phyloP scores from a whole-genome alignment of 2,797 vertebrate genomes.

The Ptychobarbus kaznakovi region DNA sequence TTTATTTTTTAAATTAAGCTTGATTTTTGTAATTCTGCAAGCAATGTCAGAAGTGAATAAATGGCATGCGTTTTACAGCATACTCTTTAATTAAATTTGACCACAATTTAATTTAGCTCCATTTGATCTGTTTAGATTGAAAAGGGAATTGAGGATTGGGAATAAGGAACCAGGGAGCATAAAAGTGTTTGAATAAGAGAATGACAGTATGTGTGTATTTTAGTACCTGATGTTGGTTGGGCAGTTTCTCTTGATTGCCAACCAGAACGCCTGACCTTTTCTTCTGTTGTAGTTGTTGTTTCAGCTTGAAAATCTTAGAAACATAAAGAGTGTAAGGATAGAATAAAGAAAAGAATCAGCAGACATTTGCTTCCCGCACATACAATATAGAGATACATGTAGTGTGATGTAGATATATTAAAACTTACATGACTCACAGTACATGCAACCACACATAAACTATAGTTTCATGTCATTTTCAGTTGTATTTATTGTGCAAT shows the following conservation, averaged over 20 bases:
- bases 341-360: background rate
- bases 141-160: conserved; percentile 9
- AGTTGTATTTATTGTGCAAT: background rate
- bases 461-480: background rate
- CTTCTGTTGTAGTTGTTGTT: conserved; percentile 86
- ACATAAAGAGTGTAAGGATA: background rate
- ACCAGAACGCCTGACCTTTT: conserved; percentile 75
- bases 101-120: background rate
- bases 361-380: background rate
- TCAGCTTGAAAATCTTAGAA: conserved; percentile 85
- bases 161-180: background rate
- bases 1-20: background rate
- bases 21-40: background rate
- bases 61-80: background rate
- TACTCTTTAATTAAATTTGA: background rate
- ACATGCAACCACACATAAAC: background rate
- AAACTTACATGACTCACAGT: background rate
- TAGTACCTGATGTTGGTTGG: conserved; percentile 69
- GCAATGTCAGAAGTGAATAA: background rate
- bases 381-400: background rate
- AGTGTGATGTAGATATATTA: background rate
- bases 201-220: conserved; percentile 23
- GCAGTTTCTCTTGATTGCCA: conserved; percentile 78
- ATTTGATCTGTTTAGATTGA: background rate
- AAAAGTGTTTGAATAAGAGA: background rate